Evolutionary conservation across 2,888 invertebrate species (phyloP), one percentile per base, ranked within the genome.

Genomic region (Eueremaeus valkanovi): DNA sequence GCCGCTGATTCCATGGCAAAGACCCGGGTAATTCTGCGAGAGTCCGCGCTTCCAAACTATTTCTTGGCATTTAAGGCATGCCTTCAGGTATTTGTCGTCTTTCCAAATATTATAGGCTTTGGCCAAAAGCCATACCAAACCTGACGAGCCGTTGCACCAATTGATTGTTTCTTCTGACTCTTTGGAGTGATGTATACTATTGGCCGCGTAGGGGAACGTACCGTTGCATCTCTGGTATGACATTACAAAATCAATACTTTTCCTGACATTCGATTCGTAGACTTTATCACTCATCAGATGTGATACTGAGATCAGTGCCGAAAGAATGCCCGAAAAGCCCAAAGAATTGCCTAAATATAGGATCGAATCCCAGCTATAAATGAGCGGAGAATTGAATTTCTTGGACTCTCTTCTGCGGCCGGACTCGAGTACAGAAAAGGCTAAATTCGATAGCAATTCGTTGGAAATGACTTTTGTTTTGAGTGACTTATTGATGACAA

Each of bases 61-160:
- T 74, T 94, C 91, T 0, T 88, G 90, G 78, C 90, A 89, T 77
- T 85, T 86, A 0, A 88, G 81, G 79, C 91, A 89, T 0, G 91
- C 88, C 27, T 88, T 82, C 36, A 91, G 83, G 82, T 90, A 94
- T 81, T 88, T 89, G 0, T 88, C 85, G 58, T 93, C 91, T 77
- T 89, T 87, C 85, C 89, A 93, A 1, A 89, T 83, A 40, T 89
- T 82, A 82, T 89, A 92, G 0, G 94, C 92, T 83, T 90, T 90
- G 0, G 92, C 92, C 86, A 94, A 87, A 45, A 92, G 83, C 81
- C 92, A 93, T 9, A 93, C 85, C 0, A 89, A 80, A 84, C 86
- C 93, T 11, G 92, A 90, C 13, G 92, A 92, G 0, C 94, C 94
- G 82, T 94, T 93, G 82, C 94, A 94, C 94, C 93, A 93, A 82